Evolutionary conservation across 1,140 invertebrate species (phyloP).

Genomic region (Pristionchus pacificus): DNA sequence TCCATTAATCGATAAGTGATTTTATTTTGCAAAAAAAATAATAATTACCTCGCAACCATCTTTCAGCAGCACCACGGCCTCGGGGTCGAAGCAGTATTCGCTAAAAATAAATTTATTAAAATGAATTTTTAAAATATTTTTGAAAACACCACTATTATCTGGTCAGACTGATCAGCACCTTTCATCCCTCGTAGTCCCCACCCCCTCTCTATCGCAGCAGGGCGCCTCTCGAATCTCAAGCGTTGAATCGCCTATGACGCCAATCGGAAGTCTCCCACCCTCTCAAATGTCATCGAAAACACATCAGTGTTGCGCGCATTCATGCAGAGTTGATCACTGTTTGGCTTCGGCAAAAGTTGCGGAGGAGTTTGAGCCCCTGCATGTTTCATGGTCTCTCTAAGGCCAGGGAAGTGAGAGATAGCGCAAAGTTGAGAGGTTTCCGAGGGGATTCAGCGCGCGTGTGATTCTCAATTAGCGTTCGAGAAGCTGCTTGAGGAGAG

Average conservation of each 20-base stretch:
- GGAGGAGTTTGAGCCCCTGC: constrained; percentile 9
- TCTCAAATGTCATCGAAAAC: constrained; percentile 15
- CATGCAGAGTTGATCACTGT: neutral
- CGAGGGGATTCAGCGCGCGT: no score
- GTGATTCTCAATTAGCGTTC: no score
- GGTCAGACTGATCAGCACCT: no score
- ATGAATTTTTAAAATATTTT: no score
- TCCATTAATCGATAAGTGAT: neutral
- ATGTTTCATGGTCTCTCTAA: constrained; percentile 13
- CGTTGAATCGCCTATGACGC: constrained; percentile 17
- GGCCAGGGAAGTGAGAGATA: neutral
- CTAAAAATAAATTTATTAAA: no score
- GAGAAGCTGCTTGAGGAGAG: no score
- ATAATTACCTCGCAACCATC: no score
- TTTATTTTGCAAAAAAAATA: no score
- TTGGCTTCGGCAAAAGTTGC: constrained; percentile 10
- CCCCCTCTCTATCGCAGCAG: constrained; percentile 1
- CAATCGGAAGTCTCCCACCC: constrained; percentile 1
- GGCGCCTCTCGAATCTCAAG: constrained; percentile 4
- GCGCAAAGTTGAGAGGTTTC: neutral
- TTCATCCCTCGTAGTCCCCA: constrained; percentile 2
- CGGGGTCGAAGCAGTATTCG: no score
- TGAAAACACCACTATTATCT: no score
- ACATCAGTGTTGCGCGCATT: constrained; percentile 10
- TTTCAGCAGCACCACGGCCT: no score